A percentile compares a stretch with the other conserved stretches of the same genome.
These are phyloP conservation scores for Pseudanteris insignis DNA, from an alignment of 2,888 invertebrate species.

Conservation along the genomic window DNA sequence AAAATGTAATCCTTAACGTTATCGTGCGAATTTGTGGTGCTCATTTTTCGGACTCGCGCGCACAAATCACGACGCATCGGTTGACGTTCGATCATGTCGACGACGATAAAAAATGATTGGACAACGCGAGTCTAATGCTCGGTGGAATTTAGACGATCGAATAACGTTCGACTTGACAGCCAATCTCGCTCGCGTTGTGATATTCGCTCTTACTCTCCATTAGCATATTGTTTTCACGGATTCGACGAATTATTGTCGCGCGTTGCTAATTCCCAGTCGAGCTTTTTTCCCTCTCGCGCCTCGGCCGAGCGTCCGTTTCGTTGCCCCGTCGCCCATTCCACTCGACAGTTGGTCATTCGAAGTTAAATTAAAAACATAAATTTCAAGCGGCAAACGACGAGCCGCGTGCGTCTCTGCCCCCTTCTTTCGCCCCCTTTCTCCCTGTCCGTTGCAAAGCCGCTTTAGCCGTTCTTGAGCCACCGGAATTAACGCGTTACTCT, in stretches of 20 bases:
- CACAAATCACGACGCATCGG: too few relatives aligned
- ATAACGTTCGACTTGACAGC: conserved; percentile 15
- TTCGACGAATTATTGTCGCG: conserved; percentile 62
- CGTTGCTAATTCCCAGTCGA: conserved; percentile 59
- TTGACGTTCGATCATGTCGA: too few relatives aligned
- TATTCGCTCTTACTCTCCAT: conserved; percentile 53
- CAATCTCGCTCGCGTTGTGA: conserved; percentile 28
- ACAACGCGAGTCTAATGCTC: too few relatives aligned
- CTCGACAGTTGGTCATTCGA: conserved; percentile 64
- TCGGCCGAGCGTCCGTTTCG: conserved; percentile 32
- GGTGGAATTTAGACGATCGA: conserved; percentile 8
- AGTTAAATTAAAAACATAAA: conserved; percentile 66
- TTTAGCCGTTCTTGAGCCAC: conserved; percentile 37
- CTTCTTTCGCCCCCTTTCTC: conserved; percentile 33
- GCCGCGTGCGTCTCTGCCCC: conserved; percentile 19
- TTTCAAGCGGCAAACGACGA: conserved; percentile 53
- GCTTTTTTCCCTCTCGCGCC: conserved; percentile 44
- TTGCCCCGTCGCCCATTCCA: conserved; percentile 38
- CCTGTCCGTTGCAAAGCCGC: conserved; percentile 20
- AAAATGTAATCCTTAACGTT: too few relatives aligned
- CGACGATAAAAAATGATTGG: too few relatives aligned
- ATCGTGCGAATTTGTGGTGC: too few relatives aligned
- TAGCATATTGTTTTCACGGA: conserved; percentile 66
- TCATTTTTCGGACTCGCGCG: too few relatives aligned
- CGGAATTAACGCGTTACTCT: conserved; percentile 39